Evolutionary conservation across 2,888 invertebrate species (phyloP), one percentile per base, ranked within the genome.

Genomic region (Rhimphoctona megacephalus): DNA sequence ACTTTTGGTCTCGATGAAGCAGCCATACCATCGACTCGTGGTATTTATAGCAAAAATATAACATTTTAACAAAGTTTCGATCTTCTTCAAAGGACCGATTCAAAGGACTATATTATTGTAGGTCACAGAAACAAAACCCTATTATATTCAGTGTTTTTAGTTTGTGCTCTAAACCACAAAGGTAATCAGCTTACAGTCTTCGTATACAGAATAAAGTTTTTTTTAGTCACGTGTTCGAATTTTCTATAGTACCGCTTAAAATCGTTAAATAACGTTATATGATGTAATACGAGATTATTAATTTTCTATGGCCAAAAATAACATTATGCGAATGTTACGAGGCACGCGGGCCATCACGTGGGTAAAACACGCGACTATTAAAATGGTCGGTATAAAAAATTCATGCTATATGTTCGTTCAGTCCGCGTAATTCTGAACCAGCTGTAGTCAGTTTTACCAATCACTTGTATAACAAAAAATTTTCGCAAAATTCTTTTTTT

Each of bases 361-460:
- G 46, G 25, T 33, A 6, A 14, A 25, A 46, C 46, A 69, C 69
- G 46, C 43, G 25, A 69, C n/a, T 22, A 43, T 69, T 8, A 14
- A 46, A 46, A 69, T 4, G 25, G 6, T 69, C 7, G 5, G 11
- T 22, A 17, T 25, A 46, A 11, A 46, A 43, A 46, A 46, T 25
- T n/a, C 4, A 11, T 33, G 3, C 25, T 25, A 11, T 8, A 54
- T 49, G 5, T 54, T 39, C 36, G 46, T 74, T 52, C 5, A 61
- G 36, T 73, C 36, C 39, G 6, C 57, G 77, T 84, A 87, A 85
- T 85, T 67, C 77, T 36, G 19, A 49, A 22, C 7, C 33, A 39
- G 52, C 72, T 82, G 66, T 72, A 67, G 82, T 87, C 80, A 83
- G 77, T 83, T 72, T 22, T 8, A 22, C 22, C 22, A 54, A 54